Base-by-base conservation (phyloP, 2,888 invertebrate genomes). In the Rosalia funebris region DNA sequence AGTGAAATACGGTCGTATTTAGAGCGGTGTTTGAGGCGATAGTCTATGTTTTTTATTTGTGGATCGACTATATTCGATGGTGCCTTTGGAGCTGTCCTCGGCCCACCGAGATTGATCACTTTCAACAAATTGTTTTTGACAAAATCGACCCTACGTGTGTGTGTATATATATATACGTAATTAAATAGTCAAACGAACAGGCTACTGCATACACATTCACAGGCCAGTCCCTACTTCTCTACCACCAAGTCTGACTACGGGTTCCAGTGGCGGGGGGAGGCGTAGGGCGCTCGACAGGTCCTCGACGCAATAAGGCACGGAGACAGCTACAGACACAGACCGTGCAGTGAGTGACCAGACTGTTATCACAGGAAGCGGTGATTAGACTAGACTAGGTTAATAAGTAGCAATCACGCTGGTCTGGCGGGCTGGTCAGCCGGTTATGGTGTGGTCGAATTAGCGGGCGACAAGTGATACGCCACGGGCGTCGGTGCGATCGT, bases 301-400 rank as follows among this genome's bases (percentile, higher is more conserved):
- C 75, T 65, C 71, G 65, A 67, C 72, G 69, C 73, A 73, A 72
- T 73, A 79, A 79, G 79, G 79, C 79, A 79, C 79, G 79, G 79
- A 76, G 74, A 79, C 77, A 79, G 74, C 77, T 77, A 79, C 77
- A 79, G 75, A 79, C 78, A 80, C 78, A 80, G 77, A 79, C 79
- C 79, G 79, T 80, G 79, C 79, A 80, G 76, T 79, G 76, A 77
- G 76, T 78, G 76, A 79, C 77, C 79, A 79, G 77, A 78, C 75
- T 77, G 76, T 77, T 80, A 80, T 80, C 80, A 80, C 79, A 80
- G 79, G 76, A 80, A 79, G 79, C 80, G 71, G 79, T 80, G 79
- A 79, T 78, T 77, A 77, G 75, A 77, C 75, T 76, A 75, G 69
- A 73, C 67, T 72, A 73, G 58, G 62, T 62, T 62, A 60, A 62